Evolutionary conservation across 2,888 invertebrate species (phyloP).

Genomic region (Eupithecia pulchellata): DNA sequence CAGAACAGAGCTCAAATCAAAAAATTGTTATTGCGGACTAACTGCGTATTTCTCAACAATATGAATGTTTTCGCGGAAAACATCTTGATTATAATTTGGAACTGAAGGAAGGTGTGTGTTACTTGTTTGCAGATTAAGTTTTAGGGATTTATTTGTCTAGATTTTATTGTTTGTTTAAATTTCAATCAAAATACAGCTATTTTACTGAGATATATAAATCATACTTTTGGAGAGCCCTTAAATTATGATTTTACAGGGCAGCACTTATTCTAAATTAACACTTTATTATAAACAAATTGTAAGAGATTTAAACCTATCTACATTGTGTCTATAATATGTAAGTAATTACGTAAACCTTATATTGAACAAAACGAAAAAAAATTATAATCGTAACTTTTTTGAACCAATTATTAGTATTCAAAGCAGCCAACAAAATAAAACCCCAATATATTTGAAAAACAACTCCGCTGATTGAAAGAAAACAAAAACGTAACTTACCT

Average conservation of each 20-base stretch:
- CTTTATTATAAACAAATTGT: too few species aligned
- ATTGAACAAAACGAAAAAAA: not conserved
- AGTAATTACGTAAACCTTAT: not conserved
- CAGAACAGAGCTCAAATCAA: not conserved
- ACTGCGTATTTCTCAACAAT: not conserved
- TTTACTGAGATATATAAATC: too few species aligned
- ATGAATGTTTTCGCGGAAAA: not conserved
- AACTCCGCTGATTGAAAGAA: conserved; percentile 26
- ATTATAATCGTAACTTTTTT: not conserved
- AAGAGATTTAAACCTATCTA: not conserved
- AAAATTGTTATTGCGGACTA: not conserved
- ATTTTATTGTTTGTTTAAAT: not conserved
- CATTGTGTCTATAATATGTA: not conserved
- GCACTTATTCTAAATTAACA: too few species aligned
- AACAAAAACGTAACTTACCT: conserved; percentile 46
- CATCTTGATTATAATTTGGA: not conserved
- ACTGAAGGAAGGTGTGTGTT: not conserved
- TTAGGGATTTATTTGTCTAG: not conserved
- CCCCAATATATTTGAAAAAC: conserved; percentile 19
- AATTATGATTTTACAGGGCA: too few species aligned
- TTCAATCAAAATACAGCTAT: too few species aligned
- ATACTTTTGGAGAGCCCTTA: too few species aligned
- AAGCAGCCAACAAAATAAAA: conserved; percentile 18
- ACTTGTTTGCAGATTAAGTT: not conserved
- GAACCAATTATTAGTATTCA: too few species aligned